A percentile compares a stretch with the other conserved stretches of the same genome.
These are phyloP conservation scores for Nanorana parkeri DNA, from an alignment of 2,113 vertebrate species.

Conservation along the genomic window DNA sequence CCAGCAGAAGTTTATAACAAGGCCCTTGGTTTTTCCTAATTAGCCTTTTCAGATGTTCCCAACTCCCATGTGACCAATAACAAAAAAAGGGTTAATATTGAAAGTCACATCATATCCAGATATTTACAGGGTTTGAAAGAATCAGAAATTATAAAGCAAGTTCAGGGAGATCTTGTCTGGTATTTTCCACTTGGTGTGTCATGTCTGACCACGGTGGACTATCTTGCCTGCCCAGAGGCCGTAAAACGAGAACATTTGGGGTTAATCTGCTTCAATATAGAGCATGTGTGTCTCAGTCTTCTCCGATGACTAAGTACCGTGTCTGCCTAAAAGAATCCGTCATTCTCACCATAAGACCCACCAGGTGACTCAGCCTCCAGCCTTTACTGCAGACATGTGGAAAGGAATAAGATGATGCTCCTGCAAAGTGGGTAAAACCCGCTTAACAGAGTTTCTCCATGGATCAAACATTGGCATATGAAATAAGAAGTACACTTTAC, in stretches of 20 bases:
- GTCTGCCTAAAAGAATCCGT: slow-evolving; percentile 26
- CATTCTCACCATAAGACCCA: slow-evolving; percentile 19
- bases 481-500: too few relatives aligned
- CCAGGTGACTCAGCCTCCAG: slow-evolving; percentile 1
- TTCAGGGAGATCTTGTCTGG: background rate
- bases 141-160: too few relatives aligned
- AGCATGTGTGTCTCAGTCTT: slow-evolving; percentile 19
- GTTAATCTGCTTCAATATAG: slow-evolving; percentile 2
- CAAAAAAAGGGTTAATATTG: background rate
- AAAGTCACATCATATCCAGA: background rate
- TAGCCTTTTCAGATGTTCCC: background rate
- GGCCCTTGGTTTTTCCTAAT: background rate
- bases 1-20: too few relatives aligned
- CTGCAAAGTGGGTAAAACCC: background rate
- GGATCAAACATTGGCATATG: too few relatives aligned
- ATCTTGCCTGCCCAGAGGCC: background rate
- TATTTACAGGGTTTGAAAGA: too few relatives aligned
- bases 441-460: too few relatives aligned
- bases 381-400: too few relatives aligned
- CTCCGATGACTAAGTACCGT: slow-evolving; percentile 34
- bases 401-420: too few relatives aligned
- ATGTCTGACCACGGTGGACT: background rate
- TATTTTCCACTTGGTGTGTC: fast-evolving
- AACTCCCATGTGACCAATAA: background rate
- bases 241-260: background rate